phyloP scores from a whole-genome alignment of 2,113 vertebrate species.

The Noturus placidus region DNA sequence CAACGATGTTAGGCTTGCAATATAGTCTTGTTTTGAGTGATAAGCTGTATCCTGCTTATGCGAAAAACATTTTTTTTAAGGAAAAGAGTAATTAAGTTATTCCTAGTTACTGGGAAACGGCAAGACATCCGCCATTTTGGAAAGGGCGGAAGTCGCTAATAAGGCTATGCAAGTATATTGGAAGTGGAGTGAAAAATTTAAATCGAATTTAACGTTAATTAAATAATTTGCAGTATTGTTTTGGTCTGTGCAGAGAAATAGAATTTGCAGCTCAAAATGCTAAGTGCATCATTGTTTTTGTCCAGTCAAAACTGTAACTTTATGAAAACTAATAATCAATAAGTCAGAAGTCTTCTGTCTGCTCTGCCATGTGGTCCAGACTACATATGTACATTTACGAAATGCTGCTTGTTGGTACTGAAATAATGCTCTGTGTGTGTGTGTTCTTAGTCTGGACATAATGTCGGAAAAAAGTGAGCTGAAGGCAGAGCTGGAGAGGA shows the following conservation, averaged over 20 bases:
- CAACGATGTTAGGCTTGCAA: not conserved
- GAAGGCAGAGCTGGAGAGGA: conserved; percentile 76
- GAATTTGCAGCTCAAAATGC: not conserved
- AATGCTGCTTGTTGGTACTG: not conserved
- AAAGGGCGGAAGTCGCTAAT: not conserved
- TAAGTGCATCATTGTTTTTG: not conserved
- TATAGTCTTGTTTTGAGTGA: not conserved
- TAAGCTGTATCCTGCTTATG: not conserved
- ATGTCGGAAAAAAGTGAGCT: conserved; percentile 78
- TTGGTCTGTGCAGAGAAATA: not conserved
- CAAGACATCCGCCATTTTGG: not conserved
- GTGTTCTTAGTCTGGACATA: conserved; percentile 44
- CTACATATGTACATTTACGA: not conserved
- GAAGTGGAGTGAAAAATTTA: not conserved
- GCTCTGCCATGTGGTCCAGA: not conserved
- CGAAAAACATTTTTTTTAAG: not conserved
- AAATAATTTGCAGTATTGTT: not conserved
- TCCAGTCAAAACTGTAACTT: not conserved
- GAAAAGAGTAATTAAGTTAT: not conserved
- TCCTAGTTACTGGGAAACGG: not conserved
- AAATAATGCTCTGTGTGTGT: not conserved
- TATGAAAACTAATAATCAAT: not conserved
- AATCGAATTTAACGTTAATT: not conserved
- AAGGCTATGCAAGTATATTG: not conserved
- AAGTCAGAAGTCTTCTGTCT: not conserved